Conservation (phyloP, 2,888 invertebrate species). For the Cryptophagus acutangulus region DNA sequence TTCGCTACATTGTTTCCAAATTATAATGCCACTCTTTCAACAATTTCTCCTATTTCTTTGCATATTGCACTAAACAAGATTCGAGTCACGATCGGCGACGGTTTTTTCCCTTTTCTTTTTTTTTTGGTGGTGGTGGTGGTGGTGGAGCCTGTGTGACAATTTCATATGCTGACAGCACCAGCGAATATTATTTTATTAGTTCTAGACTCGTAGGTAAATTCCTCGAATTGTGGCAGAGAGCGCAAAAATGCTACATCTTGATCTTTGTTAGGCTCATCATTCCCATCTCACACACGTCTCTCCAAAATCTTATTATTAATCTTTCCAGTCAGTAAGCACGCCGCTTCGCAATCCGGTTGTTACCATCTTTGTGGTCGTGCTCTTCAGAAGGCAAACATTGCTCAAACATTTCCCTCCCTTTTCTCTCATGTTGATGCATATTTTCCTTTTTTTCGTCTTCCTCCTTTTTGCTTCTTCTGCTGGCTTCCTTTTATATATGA, state of each 20-base stretch:
- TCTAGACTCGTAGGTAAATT: slow-evolving; percentile 40
- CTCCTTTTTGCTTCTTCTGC: slow-evolving; percentile 5
- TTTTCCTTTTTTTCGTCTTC: neutral
- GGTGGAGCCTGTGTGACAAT: too few relatives aligned
- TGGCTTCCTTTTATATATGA: slow-evolving; percentile 9
- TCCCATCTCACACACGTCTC: slow-evolving; percentile 45
- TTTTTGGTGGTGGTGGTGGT: too few relatives aligned
- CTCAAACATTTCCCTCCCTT: slow-evolving; percentile 25
- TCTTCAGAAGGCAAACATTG: slow-evolving; percentile 31
- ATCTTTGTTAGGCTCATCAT: slow-evolving; percentile 41
- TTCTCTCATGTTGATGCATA: too few relatives aligned
- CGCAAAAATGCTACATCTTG: slow-evolving; percentile 25
- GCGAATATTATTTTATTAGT: slow-evolving; percentile 43
- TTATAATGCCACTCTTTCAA: slow-evolving; percentile 39
- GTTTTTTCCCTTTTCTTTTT: slow-evolving; percentile 34
- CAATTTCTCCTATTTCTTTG: neutral
- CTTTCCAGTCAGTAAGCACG: slow-evolving; percentile 44
- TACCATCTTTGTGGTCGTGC: slow-evolving; percentile 34
- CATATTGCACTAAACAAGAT: slow-evolving; percentile 20
- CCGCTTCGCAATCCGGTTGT: slow-evolving; percentile 39
- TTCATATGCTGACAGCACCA: slow-evolving; percentile 32
- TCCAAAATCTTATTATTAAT: slow-evolving; percentile 46
- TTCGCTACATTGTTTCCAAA: slow-evolving; percentile 45
- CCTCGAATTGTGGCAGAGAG: slow-evolving; percentile 34
- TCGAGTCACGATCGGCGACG: slow-evolving; percentile 36